Conservation (phyloP, 2,113 vertebrate genomes). For the Dendrocopos noguchii region DNA sequence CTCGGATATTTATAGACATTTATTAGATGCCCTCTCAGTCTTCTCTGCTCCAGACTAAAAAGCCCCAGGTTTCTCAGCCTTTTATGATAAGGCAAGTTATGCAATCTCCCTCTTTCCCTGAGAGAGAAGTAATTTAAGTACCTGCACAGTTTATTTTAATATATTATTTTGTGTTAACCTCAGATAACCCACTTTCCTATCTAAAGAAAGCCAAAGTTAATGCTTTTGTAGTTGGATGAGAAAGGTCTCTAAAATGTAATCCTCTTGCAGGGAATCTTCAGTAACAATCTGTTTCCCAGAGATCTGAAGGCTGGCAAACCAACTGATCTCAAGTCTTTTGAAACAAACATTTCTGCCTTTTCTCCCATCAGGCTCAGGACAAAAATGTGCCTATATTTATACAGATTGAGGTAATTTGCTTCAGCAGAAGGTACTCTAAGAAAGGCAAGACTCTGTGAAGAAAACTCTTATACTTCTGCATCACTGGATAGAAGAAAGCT, state of each 20-base stretch:
- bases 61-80: too few species aligned
- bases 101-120: background rate
- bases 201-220: conserved; percentile 1
- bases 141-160: background rate
- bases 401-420: background rate
- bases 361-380: background rate
- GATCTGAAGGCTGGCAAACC: background rate
- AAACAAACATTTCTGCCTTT: background rate
- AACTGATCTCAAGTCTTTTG: background rate
- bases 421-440: background rate
- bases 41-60: too few species aligned
- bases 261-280: background rate
- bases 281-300: background rate
- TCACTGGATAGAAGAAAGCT: background rate
- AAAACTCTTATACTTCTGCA: background rate
- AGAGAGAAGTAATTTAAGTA: background rate
- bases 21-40: too few species aligned
- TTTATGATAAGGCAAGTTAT: background rate
- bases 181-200: background rate
- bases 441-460: background rate
- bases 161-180: background rate
- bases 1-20: too few species aligned
- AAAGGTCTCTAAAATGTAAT: background rate
- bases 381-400: background rate
- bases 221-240: background rate